Conservation (phyloP, 2,797 vertebrate species). For the Eupleurogrammus muticus region DNA sequence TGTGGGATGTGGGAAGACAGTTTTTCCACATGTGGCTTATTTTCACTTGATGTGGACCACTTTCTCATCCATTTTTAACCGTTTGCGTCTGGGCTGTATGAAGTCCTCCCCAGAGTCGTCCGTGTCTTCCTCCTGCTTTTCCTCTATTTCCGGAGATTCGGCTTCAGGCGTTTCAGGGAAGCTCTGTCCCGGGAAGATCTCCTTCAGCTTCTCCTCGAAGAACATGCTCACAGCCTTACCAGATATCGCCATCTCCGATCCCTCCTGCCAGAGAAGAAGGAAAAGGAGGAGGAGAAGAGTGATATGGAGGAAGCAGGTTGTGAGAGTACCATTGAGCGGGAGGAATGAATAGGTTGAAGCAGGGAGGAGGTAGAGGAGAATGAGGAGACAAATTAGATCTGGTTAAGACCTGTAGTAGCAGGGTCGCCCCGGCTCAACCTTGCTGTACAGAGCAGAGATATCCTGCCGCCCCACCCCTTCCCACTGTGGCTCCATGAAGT, state of each 20-base stretch:
- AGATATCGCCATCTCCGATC: constrained; percentile 98
- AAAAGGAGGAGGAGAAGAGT: constrained; percentile 36
- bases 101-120: constrained; percentile 98
- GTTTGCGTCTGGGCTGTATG: constrained; percentile 95
- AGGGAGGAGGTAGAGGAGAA: constrained; percentile 69
- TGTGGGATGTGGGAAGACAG: constrained; percentile 67
- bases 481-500: constrained; percentile 76
- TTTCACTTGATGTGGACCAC: constrained; percentile 95
- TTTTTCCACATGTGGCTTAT: constrained; percentile 51
- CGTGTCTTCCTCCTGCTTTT: constrained; percentile 90
- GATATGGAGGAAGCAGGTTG: constrained; percentile 40
- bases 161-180: constrained; percentile 91
- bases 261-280: constrained; percentile 84
- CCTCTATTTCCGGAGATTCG: constrained; percentile 81
- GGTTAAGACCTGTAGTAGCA: constrained; percentile 72
- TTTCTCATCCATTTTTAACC: constrained; percentile 97
- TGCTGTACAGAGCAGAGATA: constrained; percentile 73
- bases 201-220: constrained; percentile 96
- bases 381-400: constrained; percentile 87
- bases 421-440: constrained; percentile 69
- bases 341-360: constrained; percentile 62
- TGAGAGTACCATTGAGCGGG: constrained; percentile 52
- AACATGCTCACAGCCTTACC: constrained; percentile 93
- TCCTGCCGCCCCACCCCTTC: constrained; percentile 59
- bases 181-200: constrained; percentile 93